Evolutionary conservation across 2,888 invertebrate species (phyloP), one percentile per base, ranked within the genome.

Genomic region (Deroplatys truncata): DNA sequence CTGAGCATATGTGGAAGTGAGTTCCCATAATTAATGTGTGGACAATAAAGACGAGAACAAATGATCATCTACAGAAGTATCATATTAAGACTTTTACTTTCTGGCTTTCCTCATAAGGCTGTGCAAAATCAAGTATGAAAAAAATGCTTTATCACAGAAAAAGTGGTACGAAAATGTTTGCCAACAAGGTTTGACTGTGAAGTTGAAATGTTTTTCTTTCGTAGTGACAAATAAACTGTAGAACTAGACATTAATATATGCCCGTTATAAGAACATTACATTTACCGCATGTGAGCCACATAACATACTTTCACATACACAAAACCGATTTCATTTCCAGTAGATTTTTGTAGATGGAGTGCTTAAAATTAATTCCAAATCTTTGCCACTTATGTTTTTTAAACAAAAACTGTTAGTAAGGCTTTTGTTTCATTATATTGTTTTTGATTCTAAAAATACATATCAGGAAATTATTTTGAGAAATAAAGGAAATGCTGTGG

Each of bases 141-240:
- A 56, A 72, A 72, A 1, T 20, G 25, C 56, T 72, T 72, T 13
- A n/a, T 72, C 3, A 20, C 20, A 72, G 9, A 28, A 29, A 82
- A 72, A 28, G 20, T 1, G 28, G 28, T 56, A 85, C 82, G 3
- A 72, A 28, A 82, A 28, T 16, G 29, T 28, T 5, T 7, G 29
- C 8, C 10, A 83, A 87, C 87, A 87, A 87, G 87, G 87, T 87
- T 87, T 87, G 43, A 87, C 87, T 87, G 87, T 83, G 28, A 72
- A 20, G 83, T 35, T 87, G 56, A 20, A 72, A 72, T 72, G 56
- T 72, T 72, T 72, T 72, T 72, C 56, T 72, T 72, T 72, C 4
- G 87, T 87, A 87, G 87, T 83, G 16, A 82, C 56, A 72, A 72
- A 72, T 25, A 72, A 31, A 35, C 16, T 43, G 87, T 87, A 87